A percentile compares a stretch with the other conserved stretches of the same genome.
Evolutionary conservation across 1,140 invertebrate species (phyloP).

Genomic region (Camponotus pennsylvanicus): DNA sequence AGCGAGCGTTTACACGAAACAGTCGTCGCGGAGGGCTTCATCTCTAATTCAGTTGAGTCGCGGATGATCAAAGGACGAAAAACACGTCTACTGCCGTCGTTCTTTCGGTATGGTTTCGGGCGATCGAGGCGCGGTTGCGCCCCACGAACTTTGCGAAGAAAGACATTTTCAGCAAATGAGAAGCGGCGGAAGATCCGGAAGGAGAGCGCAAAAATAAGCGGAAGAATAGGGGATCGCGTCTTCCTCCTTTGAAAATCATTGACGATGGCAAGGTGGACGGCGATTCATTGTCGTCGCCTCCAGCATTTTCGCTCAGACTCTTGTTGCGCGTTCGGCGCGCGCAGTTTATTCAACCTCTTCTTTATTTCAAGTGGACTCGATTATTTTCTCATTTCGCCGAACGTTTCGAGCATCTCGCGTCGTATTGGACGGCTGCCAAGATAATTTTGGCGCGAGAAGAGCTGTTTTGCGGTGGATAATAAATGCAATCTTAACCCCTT

Average conservation of each 20-base stretch:
- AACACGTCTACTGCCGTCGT: conserved; percentile 41
- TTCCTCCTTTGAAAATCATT: conserved; percentile 55
- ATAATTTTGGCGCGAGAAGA: conserved; percentile 68
- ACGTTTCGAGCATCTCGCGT: conserved; percentile 36
- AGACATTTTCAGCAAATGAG: conserved; percentile 28
- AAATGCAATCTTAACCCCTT: conserved; percentile 73
- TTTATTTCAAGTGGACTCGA: conserved; percentile 74
- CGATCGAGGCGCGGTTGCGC: conserved; percentile 40
- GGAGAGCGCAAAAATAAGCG: conserved; percentile 11
- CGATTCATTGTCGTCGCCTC: conserved; percentile 38
- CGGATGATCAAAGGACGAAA: conserved; percentile 70
- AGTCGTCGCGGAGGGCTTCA: conserved; percentile 30
- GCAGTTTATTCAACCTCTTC: conserved; percentile 67
- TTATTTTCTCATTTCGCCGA: conserved; percentile 76
- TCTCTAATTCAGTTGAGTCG: conserved; percentile 69
- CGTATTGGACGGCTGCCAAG: conserved; percentile 68
- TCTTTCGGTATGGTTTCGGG: conserved; percentile 51
- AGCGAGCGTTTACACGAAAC: background rate
- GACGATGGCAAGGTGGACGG: conserved; percentile 26
- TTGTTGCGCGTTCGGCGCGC: background rate
- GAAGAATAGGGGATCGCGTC: conserved; percentile 5
- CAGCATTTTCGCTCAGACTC: background rate
- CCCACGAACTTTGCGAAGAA: background rate
- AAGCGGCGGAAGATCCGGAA: background rate
- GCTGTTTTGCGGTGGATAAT: conserved; percentile 54